Base-by-base conservation (phyloP, 2,113 vertebrate genomes). In the Ginglymostoma cirratum region DNA sequence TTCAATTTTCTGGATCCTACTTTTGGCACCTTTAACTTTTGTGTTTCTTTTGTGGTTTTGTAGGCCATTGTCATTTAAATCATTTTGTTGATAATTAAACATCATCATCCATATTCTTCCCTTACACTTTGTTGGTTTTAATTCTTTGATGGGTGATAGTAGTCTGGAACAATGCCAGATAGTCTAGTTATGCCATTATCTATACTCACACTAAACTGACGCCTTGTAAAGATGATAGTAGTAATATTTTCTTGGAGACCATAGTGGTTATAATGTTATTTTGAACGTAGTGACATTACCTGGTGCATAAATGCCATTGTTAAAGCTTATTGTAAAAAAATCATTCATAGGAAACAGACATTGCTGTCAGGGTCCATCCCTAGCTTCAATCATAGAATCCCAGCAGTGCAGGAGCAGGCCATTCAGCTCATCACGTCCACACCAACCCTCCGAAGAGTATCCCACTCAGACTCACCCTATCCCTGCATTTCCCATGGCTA, bases 41-140 rank as follows among this genome's bases (percentile, higher is more conserved):
- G 86, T 61, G 24, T 15, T 15, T 89, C 24, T 89, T 52, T 55
- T 55, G 30, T 12, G 86, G 24, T 0, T 55, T 10, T 34, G 48
- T 21, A 55, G 86, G 48, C 19, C 86, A 61, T 55, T 61, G 42
- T 12, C 23, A 89, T 61, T 89, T 89, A 89, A 48, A 48, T 30
- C 48, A 48, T 95, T 72, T 95, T 72, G 72, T 72, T 95, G 93
- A 95, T 95, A 42, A 48, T 72, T 94, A 95, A 48, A 95, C 3
- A 45, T 38, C 93, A 95, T 48, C 8, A 89, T 27, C 86, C 34
- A 14, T 24, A 72, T 45, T 38, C 45, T 69, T 95, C 24, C 93
- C 21, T 27, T 24, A 14, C 21, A 94, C 8, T 95, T 42, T 70
- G 8, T 48, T 27, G 34, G 3, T 10, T 72, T 48, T 48, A 70